phyloP scores from a whole-genome alignment of 2,797 vertebrate genomes.

The Cichlasoma orientale region DNA sequence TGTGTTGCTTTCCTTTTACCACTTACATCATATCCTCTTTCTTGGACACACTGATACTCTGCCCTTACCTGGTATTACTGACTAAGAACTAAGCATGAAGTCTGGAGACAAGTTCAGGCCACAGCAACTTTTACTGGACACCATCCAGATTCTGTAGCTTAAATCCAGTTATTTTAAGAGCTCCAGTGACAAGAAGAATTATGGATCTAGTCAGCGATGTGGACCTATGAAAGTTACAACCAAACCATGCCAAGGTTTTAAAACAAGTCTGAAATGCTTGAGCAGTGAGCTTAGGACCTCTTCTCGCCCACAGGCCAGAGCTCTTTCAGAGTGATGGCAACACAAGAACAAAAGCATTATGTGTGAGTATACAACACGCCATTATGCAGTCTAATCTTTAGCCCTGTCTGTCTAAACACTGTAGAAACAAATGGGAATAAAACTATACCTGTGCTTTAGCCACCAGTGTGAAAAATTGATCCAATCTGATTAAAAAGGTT shows the following conservation, averaged over 20 bases:
- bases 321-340: neutral
- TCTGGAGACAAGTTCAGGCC: neutral
- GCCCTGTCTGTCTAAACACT: neutral
- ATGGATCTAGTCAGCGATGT: neutral
- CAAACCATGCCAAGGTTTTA: neutral
- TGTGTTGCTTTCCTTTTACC: neutral
- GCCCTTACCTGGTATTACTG: neutral
- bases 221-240: neutral
- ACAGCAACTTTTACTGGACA: neutral
- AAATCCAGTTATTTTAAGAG: slow-evolving; percentile 6
- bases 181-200: neutral
- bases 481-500: neutral
- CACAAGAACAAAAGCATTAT: neutral
- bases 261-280: neutral
- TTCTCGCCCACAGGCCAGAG: neutral
- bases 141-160: neutral
- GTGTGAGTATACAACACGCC: neutral
- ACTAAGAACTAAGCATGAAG: neutral
- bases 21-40: neutral
- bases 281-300: neutral
- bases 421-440: neutral
- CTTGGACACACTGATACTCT: neutral
- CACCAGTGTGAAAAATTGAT: neutral
- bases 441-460: neutral
- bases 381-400: neutral